Conservation (phyloP, 2,113 vertebrate genomes). For the Cochlearius cochlearius region DNA sequence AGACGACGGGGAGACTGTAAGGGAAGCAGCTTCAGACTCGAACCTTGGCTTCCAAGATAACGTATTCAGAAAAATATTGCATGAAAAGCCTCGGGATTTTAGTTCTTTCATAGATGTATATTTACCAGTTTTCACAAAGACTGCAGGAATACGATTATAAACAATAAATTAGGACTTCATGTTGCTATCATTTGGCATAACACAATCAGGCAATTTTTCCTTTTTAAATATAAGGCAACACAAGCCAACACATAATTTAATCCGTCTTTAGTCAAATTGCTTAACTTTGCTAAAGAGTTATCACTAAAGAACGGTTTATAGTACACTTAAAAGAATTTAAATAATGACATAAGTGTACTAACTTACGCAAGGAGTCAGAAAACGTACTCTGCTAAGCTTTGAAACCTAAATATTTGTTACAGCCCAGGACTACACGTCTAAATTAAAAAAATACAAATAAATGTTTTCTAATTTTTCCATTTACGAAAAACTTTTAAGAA, state of each 20-base stretch:
- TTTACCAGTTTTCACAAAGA: constrained; percentile 74
- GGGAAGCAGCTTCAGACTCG: constrained; percentile 43
- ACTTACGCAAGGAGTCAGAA: constrained; percentile 46
- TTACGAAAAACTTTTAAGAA: constrained; percentile 81
- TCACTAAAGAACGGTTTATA: constrained; percentile 70
- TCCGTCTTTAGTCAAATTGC: constrained; percentile 74
- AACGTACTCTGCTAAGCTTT: constrained; percentile 79
- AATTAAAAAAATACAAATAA: constrained; percentile 85
- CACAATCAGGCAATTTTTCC: constrained; percentile 74
- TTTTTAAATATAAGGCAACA: constrained; percentile 83
- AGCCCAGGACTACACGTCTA: constrained; percentile 86
- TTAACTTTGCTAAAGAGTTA: constrained; percentile 75
- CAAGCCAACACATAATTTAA: constrained; percentile 78
- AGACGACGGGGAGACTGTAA: background rate
- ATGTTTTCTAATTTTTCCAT: constrained; percentile 78
- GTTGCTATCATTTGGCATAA: constrained; percentile 83
- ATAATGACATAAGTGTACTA: constrained; percentile 68
- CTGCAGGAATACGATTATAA: constrained; percentile 66
- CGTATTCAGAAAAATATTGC: constrained; percentile 49
- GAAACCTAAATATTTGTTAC: constrained; percentile 79
- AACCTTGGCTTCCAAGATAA: constrained; percentile 33
- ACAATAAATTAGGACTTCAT: constrained; percentile 79
- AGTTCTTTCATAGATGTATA: constrained; percentile 63
- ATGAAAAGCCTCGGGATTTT: constrained; percentile 58
- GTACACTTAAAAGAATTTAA: constrained; percentile 71